Percentiles rank a stretch among this genome's conserved stretches.
Conservation (phyloP, 2,113 vertebrate species). For the Rissa tridactyla region DNA sequence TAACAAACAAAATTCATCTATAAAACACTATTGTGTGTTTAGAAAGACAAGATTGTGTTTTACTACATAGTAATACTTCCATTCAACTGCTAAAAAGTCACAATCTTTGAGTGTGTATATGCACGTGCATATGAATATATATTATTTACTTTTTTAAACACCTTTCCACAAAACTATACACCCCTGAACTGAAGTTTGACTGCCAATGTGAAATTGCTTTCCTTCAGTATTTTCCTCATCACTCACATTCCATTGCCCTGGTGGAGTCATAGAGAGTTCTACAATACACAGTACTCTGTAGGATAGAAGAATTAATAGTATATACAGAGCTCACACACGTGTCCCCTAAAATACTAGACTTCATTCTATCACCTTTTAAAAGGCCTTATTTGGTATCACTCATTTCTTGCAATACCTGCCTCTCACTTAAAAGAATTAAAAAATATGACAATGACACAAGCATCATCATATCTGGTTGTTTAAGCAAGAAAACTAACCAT, state of each 20-base stretch:
- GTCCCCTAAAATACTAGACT: background rate
- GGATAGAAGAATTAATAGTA: background rate
- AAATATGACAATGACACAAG: background rate
- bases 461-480: background rate
- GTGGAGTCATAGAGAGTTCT: background rate
- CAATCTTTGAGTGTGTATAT: background rate
- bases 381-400: background rate
- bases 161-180: background rate
- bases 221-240: background rate
- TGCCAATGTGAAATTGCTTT: background rate
- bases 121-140: no score
- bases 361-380: background rate
- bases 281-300: background rate
- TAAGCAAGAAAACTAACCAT: background rate
- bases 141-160: background rate
- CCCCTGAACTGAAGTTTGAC: background rate
- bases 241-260: background rate
- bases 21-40: background rate
- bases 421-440: background rate
- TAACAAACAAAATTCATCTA: background rate
- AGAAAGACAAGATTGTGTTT: background rate
- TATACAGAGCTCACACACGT: background rate
- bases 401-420: background rate
- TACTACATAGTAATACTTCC: background rate
- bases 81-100: background rate